Evolutionary conservation across 2,113 vertebrate species (phyloP).

Genomic region (Epinephelus lanceolatus): DNA sequence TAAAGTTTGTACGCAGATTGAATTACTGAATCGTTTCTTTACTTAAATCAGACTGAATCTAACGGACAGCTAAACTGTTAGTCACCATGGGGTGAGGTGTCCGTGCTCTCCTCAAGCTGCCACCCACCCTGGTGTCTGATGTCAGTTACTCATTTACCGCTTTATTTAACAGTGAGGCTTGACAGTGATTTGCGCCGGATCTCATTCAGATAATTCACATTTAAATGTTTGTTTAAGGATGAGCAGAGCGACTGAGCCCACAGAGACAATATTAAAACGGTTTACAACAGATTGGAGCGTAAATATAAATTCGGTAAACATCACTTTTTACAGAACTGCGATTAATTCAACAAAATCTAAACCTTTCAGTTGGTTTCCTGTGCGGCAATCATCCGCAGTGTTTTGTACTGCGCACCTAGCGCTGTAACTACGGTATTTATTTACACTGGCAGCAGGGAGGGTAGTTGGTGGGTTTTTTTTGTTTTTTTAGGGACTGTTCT

Average conservation of each 20-base stretch:
- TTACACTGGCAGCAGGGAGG: background rate
- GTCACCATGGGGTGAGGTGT: background rate
- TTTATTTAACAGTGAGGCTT: background rate
- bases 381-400: rapidly evolving
- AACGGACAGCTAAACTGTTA: background rate
- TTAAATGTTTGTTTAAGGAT: background rate
- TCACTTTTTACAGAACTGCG: background rate
- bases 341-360: background rate
- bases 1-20: background rate
- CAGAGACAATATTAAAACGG: background rate
- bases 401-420: background rate
- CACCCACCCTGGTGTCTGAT: slow-evolving; percentile 11
- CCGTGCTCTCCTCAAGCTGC: background rate
- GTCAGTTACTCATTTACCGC: slow-evolving; percentile 1
- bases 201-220: background rate
- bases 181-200: slow-evolving; percentile 1
- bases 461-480: background rate
- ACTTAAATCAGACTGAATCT: background rate
- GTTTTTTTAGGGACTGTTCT: no score
- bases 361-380: background rate
- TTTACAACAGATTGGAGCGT: background rate
- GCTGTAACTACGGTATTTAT: background rate
- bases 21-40: background rate
- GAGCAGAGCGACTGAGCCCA: rapidly evolving
- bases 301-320: background rate